These are phyloP conservation scores for Cyanistes caeruleus DNA, from an alignment of 2,113 vertebrate genomes.

Conservation along the genomic window DNA sequence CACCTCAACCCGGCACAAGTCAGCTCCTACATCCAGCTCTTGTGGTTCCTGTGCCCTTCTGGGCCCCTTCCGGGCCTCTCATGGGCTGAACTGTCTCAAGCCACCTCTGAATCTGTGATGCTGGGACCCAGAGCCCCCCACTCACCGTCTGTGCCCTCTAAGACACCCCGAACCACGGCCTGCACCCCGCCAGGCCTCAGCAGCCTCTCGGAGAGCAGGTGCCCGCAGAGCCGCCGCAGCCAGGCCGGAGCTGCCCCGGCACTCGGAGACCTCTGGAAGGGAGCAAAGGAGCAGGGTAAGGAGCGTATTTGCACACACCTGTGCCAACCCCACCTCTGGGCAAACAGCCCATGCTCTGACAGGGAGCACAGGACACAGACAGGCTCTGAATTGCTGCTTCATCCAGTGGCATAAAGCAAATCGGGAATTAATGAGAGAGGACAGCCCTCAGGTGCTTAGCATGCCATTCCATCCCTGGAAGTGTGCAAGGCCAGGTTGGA, in stretches of 20 bases:
- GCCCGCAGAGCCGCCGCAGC: constrained; percentile 89
- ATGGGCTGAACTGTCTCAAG: neutral
- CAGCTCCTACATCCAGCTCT: neutral
- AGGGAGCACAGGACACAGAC: neutral
- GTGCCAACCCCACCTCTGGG: neutral
- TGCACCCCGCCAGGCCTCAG: constrained; percentile 87
- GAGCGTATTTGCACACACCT: accelerated
- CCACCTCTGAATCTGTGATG: neutral
- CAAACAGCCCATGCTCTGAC: neutral
- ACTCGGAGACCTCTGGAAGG: neutral
- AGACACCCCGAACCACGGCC: constrained; percentile 86
- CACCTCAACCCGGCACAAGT: neutral
- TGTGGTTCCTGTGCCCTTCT: neutral
- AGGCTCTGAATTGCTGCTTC: neutral
- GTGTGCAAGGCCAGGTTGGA: neutral
- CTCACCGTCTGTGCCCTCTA: constrained; percentile 88
- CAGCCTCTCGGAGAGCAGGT: constrained; percentile 88
- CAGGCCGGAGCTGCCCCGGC: constrained; percentile 75
- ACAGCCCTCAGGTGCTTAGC: neutral
- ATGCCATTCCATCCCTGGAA: neutral
- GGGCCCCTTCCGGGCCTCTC: neutral
- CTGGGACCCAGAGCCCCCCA: neutral
- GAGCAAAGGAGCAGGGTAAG: neutral
- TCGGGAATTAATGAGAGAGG: neutral
- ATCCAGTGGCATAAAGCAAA: neutral